Base-by-base conservation (phyloP, 2,888 invertebrate genomes). In the Leptinotarsa peninsularis region DNA sequence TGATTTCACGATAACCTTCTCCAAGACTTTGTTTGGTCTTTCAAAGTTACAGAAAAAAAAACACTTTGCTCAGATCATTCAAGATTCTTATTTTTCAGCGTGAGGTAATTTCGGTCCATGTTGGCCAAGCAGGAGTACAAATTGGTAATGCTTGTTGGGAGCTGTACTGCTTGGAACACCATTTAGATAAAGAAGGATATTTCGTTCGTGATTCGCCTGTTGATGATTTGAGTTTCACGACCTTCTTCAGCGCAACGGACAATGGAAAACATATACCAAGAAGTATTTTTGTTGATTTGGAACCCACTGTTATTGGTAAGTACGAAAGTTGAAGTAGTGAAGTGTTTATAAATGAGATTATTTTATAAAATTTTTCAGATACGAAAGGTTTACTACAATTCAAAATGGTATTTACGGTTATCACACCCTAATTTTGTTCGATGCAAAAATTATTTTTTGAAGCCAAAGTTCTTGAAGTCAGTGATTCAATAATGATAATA, bases 201-300 rank as follows among this genome's bases (percentile, higher is more conserved):
- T 89, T 90, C 52, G 87, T 89, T 49, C 88, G 86, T 56, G 87
- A 89, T 1, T 87, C 90, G 4, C 87, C 87, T 77, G 91, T 91
- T 85, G 87, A 86, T 2, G 89, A 89, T 66, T 88, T 89, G 79
- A 82, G 82, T 70, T 93, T 92, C 86, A 92, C 93, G 78, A 94
- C 95, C 2, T 95, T 95, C 87, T 95, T 95, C 87, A 91, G 92
- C 18, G 96, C 97, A 87, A 96, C 96, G 4, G 94, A 92, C 79
- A 90, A 93, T 72, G 96, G 96, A 17, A 96, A 96, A 87, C 95
- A 96, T 91, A 96, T 97, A 70, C 97, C 97, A 0, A 90, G 97
- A 77, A 93, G 94, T 1, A 92, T 96, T 54, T 95, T 96, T 91
- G 94, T 97, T 71, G 97, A 97, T 85, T 90, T 96, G 78, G 97